A percentile compares a stretch with the other conserved stretches of the same genome.
Evolutionary conservation across 1,140 invertebrate species (phyloP).

Genomic region (Papilio helenus): DNA sequence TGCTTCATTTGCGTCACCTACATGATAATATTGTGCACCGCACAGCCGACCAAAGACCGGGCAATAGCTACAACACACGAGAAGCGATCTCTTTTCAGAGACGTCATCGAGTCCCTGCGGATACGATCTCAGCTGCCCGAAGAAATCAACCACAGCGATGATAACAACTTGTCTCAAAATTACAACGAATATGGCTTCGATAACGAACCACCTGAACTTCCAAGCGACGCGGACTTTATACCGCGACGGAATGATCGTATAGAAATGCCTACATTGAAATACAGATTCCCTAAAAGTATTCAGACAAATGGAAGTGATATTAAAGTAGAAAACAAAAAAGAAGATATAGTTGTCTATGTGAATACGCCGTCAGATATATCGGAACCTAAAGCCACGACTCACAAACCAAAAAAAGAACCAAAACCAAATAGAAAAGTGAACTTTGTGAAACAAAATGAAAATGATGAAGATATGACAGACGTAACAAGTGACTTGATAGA

Average conservation of each 20-base stretch:
- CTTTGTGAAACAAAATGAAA: constrained; percentile 52
- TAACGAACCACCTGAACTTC: constrained; percentile 61
- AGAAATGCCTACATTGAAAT: constrained; percentile 74
- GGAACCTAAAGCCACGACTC: constrained; percentile 50
- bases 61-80: constrained; percentile 48
- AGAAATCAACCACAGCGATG: constrained; percentile 62
- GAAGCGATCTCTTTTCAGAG: constrained; percentile 69
- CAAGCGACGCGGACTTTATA: constrained; percentile 64
- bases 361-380: constrained; percentile 53
- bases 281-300: constrained; percentile 70
- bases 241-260: constrained; percentile 74
- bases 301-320: constrained; percentile 46
- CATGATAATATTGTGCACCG: constrained; percentile 66
- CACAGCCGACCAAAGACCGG: constrained; percentile 54
- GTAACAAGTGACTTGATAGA: constrained; percentile 34
- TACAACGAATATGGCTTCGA: constrained; percentile 61
- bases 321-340: constrained; percentile 49
- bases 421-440: constrained; percentile 48
- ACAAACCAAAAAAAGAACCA: constrained; percentile 61
- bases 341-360: constrained; percentile 68
- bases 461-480: constrained; percentile 46
- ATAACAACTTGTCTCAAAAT: constrained; percentile 65
- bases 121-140: constrained; percentile 65
- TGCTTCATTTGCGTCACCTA: constrained; percentile 75
- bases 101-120: constrained; percentile 73